phyloP scores from a whole-genome alignment of 2,797 vertebrate species.

The Aplochiton taeniatus region DNA sequence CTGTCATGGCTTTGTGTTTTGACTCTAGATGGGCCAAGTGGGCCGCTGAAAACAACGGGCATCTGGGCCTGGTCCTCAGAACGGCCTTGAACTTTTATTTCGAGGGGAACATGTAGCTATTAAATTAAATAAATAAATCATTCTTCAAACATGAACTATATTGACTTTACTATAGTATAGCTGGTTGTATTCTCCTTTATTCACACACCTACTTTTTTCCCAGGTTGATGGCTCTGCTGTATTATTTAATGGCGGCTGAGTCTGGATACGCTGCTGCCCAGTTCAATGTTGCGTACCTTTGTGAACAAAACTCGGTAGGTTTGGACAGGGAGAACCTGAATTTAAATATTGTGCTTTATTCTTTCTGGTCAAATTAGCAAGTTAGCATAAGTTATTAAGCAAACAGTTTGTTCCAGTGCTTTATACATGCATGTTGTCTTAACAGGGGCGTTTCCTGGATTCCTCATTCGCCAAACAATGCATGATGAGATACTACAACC shows the following conservation, averaged over 20 bases:
- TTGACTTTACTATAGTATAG: neutral
- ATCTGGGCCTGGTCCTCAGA: slow-evolving; percentile 73
- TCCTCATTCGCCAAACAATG: slow-evolving; percentile 61
- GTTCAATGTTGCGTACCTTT: slow-evolving; percentile 79
- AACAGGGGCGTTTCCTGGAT: slow-evolving; percentile 65
- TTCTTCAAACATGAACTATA: neutral
- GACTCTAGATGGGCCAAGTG: slow-evolving; percentile 77
- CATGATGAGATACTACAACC: slow-evolving; percentile 78
- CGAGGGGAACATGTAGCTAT: slow-evolving; percentile 68
- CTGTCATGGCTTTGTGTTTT: slow-evolving; percentile 9
- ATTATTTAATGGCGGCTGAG: slow-evolving; percentile 79
- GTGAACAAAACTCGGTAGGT: slow-evolving; percentile 75
- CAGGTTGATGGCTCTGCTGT: slow-evolving; percentile 74
- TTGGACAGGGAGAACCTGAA: neutral
- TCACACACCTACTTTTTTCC: slow-evolving; percentile 2
- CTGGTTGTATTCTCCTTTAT: neutral
- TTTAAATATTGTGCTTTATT: neutral
- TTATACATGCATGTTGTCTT: slow-evolving; percentile 6
- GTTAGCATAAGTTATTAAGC: no score
- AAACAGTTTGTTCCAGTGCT: no score
- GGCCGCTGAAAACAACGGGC: slow-evolving; percentile 80
- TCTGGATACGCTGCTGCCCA: slow-evolving; percentile 74
- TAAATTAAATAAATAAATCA: neutral
- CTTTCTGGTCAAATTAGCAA: no score
- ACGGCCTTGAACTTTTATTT: slow-evolving; percentile 76